phyloP scores from a whole-genome alignment of 1,140 invertebrate species.

The Pectinophora gossypiella region DNA sequence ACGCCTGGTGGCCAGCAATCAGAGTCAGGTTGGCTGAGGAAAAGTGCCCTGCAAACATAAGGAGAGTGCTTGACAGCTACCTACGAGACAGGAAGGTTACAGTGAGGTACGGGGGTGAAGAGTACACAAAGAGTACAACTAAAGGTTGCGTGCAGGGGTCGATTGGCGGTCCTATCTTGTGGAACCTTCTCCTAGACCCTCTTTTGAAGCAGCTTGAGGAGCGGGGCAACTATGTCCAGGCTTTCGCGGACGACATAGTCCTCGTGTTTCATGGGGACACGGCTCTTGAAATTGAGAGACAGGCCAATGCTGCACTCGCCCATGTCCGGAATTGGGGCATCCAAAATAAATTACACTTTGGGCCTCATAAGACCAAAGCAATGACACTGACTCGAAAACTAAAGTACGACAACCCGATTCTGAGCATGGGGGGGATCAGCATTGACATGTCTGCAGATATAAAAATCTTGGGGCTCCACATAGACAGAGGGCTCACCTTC shows the following conservation, averaged over 20 bases:
- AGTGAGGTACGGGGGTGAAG: not conserved
- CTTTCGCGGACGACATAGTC: not conserved
- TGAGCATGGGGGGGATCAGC: not conserved
- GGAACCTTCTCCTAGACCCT: slow-evolving; percentile 1
- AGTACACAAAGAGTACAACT: not conserved
- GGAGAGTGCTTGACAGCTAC: not conserved
- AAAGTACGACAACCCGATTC: not conserved
- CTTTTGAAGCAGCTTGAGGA: not conserved
- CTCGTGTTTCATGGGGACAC: not conserved
- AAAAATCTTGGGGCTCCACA: not conserved
- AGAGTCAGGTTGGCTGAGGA: not conserved
- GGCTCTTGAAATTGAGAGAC: not conserved
- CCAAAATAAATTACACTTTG: not conserved
- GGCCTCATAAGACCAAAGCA: not conserved
- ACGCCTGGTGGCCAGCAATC: no score
- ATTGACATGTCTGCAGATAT: not conserved
- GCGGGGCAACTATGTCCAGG: not conserved
- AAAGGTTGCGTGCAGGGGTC: slow-evolving; percentile 7
- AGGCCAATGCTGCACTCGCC: not conserved
- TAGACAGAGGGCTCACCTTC: not conserved
- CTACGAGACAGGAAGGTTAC: not conserved
- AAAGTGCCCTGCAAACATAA: not conserved
- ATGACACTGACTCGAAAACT: not conserved
- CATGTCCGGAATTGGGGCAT: not conserved
- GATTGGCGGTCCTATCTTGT: not conserved